Percentiles rank a stretch among this genome's conserved stretches.
Conservation (phyloP, 2,888 invertebrate species). For the Elysia crispata region DNA sequence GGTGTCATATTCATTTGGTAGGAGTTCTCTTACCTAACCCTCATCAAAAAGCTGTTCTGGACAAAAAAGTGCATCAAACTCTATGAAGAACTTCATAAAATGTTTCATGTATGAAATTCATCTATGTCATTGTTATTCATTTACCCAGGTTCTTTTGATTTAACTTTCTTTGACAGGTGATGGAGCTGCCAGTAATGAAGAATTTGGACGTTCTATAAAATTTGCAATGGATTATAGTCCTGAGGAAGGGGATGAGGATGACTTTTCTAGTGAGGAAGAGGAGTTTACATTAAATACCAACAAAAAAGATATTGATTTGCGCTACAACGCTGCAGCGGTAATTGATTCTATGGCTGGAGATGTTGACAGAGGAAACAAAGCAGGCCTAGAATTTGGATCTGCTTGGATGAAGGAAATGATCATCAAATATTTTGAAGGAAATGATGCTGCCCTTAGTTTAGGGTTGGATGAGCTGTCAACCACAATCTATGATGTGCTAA, state of each 20-base stretch:
- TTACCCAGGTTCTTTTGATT: too few relatives aligned
- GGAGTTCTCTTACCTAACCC: too few relatives aligned
- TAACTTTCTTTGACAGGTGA: slow-evolving; percentile 54
- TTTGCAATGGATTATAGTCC: slow-evolving; percentile 54
- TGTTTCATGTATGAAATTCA: too few relatives aligned
- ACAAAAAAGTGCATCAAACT: too few relatives aligned
- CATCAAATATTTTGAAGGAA: slow-evolving; percentile 59
- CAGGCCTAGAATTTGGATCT: slow-evolving; percentile 52
- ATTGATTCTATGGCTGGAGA: too few relatives aligned
- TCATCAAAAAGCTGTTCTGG: too few relatives aligned
- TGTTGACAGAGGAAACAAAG: neutral
- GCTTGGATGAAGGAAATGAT: slow-evolving; percentile 62
- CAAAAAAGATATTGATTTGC: slow-evolving; percentile 31
- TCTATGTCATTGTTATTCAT: too few relatives aligned
- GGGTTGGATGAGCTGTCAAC: slow-evolving; percentile 67
- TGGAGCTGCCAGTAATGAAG: slow-evolving; percentile 62
- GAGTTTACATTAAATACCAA: slow-evolving; percentile 14
- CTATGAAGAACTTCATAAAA: too few relatives aligned
- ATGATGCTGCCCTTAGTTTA: slow-evolving; percentile 62
- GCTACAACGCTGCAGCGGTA: slow-evolving; percentile 24
- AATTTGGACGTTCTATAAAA: slow-evolving; percentile 69
- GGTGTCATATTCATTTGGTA: too few relatives aligned
- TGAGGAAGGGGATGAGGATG: slow-evolving; percentile 29
- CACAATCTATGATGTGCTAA: slow-evolving; percentile 73
- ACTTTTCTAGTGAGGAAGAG: slow-evolving; percentile 35